Conservation (phyloP, 2,797 vertebrate species). For the Helostoma temminkii region DNA sequence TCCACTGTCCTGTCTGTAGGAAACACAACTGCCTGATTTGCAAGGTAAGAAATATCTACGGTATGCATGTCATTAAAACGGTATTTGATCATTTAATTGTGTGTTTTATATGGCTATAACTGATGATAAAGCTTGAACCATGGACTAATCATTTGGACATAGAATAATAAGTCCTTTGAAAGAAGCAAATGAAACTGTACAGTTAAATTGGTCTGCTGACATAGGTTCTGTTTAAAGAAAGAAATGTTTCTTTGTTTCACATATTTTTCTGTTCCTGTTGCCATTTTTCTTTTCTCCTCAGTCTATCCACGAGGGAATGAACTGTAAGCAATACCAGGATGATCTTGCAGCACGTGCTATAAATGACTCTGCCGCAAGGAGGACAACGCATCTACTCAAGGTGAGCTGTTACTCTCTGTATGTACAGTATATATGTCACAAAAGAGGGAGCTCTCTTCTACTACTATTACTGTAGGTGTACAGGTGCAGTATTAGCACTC, state of each 20-base stretch:
- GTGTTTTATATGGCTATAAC: neutral
- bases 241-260: neutral
- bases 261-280: conserved; percentile 6
- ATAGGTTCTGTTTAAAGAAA: neutral
- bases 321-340: conserved; percentile 91
- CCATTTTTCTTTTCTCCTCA: conserved; percentile 46
- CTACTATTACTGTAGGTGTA: no score
- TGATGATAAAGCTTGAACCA: neutral
- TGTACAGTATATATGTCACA: neutral
- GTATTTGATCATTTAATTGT: neutral
- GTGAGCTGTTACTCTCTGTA: conserved; percentile 58
- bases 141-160: neutral
- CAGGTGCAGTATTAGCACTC: neutral
- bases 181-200: neutral
- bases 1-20: conserved; percentile 88
- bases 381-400: conserved; percentile 89
- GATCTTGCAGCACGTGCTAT: conserved; percentile 84
- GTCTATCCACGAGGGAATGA: conserved; percentile 90
- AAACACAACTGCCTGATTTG: conserved; percentile 91
- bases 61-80: neutral
- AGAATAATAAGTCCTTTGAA: neutral
- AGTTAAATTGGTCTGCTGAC: neutral
- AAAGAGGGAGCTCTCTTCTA: neutral
- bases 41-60: conserved; percentile 79
- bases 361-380: conserved; percentile 86